A percentile compares a stretch with the other conserved stretches of the same genome.
These are phyloP conservation scores for Gryllus longicercus DNA, from an alignment of 2,888 invertebrate genomes.

Conservation along the genomic window DNA sequence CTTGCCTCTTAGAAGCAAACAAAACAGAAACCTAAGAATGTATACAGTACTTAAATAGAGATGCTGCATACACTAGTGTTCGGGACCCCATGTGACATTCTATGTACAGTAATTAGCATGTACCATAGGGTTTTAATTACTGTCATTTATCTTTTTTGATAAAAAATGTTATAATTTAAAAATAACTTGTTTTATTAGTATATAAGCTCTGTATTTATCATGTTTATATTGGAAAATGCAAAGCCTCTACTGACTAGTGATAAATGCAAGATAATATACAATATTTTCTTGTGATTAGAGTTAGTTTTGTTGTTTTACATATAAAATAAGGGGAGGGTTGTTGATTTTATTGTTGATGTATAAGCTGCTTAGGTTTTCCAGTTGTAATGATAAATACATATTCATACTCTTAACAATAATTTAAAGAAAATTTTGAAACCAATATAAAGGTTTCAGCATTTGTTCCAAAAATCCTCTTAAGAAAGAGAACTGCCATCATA, in stretches of 20 bases:
- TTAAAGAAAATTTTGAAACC: background rate
- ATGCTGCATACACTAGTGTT: conserved; percentile 28
- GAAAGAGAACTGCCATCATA: conserved; percentile 25
- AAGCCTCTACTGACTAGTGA: conserved; percentile 23
- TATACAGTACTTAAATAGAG: conserved; percentile 18
- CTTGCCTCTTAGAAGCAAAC: conserved; percentile 22
- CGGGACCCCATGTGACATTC: conserved; percentile 27
- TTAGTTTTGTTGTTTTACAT: conserved; percentile 24
- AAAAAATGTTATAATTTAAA: conserved; percentile 27
- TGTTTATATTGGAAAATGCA: conserved; percentile 22
- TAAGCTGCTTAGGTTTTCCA: conserved; percentile 27
- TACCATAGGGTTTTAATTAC: conserved; percentile 28
- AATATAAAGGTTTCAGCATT: background rate
- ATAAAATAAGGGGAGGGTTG: conserved; percentile 28
- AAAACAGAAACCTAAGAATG: conserved; percentile 11
- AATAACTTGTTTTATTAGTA: conserved; percentile 23
- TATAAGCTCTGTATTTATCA: conserved; percentile 26
- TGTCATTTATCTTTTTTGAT: conserved; percentile 27
- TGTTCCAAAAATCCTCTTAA: conserved; percentile 18
- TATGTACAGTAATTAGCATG: conserved; percentile 22
- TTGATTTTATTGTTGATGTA: conserved; percentile 32
- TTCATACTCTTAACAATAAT: conserved; percentile 4
- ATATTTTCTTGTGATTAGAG: conserved; percentile 23
- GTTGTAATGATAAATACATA: conserved; percentile 22
- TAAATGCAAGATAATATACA: conserved; percentile 24